phyloP scores from a whole-genome alignment of 2,888 invertebrate species.

The Tinea trinotella region DNA sequence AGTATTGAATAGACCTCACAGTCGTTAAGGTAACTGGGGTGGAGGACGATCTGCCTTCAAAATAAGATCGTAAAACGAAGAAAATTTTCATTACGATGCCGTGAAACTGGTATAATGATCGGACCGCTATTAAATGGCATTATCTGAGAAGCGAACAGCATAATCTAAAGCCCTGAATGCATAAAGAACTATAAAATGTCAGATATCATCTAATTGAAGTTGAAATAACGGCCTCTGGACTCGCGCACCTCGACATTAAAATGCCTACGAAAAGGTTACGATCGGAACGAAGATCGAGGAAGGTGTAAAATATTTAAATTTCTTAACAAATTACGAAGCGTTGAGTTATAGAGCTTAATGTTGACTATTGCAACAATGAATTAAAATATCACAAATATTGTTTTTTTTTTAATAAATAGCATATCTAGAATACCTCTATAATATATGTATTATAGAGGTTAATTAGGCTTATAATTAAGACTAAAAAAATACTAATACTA shows the following conservation, averaged over 20 bases:
- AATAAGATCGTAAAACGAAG: constrained; percentile 50
- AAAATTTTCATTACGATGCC: constrained; percentile 59
- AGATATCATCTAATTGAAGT: constrained; percentile 70
- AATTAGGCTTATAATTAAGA: too few relatives aligned
- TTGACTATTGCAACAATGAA: not conserved
- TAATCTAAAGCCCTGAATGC: constrained; percentile 62
- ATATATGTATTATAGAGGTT: too few relatives aligned
- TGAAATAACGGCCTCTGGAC: constrained; percentile 42
- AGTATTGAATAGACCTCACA: constrained; percentile 6
- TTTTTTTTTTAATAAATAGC: too few relatives aligned
- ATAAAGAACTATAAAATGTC: constrained; percentile 69
- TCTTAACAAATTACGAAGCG: constrained; percentile 25
- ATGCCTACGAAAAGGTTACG: constrained; percentile 45
- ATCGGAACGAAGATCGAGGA: constrained; percentile 44
- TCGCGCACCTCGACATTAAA: constrained; percentile 44
- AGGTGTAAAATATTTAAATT: constrained; percentile 64
- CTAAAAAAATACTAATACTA: too few relatives aligned
- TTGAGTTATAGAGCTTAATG: not conserved
- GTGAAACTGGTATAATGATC: constrained; percentile 57
- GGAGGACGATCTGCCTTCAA: constrained; percentile 27
- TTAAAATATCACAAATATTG: not conserved
- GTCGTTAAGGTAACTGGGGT: constrained; percentile 22
- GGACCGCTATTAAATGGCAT: constrained; percentile 58
- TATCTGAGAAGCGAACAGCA: constrained; percentile 55
- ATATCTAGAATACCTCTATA: too few relatives aligned